These are phyloP conservation scores for Triplophysa tibetana DNA, from an alignment of 2,113 vertebrate genomes.

Conservation along the genomic window DNA sequence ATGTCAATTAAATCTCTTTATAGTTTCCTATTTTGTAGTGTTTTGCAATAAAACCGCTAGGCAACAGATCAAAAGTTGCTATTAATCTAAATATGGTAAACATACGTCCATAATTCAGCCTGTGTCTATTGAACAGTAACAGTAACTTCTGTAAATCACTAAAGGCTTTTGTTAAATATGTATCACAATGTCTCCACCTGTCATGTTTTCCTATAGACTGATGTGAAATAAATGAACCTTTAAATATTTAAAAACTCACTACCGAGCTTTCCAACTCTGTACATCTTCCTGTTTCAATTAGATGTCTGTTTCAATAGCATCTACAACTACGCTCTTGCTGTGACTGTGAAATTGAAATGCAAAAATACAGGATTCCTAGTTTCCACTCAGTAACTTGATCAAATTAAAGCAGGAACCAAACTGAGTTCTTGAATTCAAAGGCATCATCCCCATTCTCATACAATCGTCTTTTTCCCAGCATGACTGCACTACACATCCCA, in stretches of 20 bases:
- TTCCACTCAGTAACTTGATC: neutral
- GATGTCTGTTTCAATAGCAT: neutral
- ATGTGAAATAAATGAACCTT: neutral
- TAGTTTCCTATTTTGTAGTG: too few species aligned
- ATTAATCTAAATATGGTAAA: too few species aligned
- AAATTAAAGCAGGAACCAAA: conserved; percentile 24
- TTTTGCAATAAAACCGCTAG: too few species aligned
- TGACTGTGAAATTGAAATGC: neutral
- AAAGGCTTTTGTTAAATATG: too few species aligned
- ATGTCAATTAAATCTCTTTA: too few species aligned
- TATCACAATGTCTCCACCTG: too few species aligned
- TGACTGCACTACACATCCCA: conserved; percentile 16
- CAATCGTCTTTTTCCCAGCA: neutral
- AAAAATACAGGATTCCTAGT: neutral
- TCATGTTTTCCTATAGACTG: neutral
- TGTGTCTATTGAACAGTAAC: too few species aligned
- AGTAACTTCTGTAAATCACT: too few species aligned
- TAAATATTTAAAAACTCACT: neutral
- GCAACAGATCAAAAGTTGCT: too few species aligned
- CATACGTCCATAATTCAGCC: too few species aligned
- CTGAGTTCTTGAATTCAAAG: neutral
- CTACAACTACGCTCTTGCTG: conserved; percentile 3
- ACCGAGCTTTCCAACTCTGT: neutral
- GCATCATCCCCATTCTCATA: neutral
- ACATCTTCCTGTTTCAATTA: neutral